Percentiles rank a stretch among this genome's conserved stretches.
Evolutionary conservation across 2,888 invertebrate genomes (phyloP).

Genomic region (Dyspetes luteomarginatus): DNA sequence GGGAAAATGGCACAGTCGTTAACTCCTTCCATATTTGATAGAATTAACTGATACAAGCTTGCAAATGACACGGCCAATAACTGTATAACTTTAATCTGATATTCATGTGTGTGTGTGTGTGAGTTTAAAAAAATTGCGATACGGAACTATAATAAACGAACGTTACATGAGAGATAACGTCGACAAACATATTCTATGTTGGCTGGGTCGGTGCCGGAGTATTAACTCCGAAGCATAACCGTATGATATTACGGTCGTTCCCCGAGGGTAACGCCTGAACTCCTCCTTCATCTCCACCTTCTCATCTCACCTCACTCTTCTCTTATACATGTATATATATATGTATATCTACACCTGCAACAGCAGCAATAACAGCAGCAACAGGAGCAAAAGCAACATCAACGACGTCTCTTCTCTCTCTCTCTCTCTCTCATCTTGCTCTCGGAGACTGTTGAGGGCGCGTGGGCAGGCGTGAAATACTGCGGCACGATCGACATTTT

Average conservation of each 20-base stretch:
- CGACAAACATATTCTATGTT: constrained; percentile 73
- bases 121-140: neutral
- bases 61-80: constrained; percentile 34
- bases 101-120: neutral
- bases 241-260: constrained; percentile 75
- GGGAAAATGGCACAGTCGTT: constrained; percentile 20
- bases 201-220: constrained; percentile 69
- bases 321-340: neutral
- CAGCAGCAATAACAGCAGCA: constrained; percentile 51
- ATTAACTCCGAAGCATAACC: constrained; percentile 75
- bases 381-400: constrained; percentile 56
- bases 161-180: constrained; percentile 71
- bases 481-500: constrained; percentile 73
- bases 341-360: constrained; percentile 70
- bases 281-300: constrained; percentile 55
- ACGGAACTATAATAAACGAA: constrained; percentile 51
- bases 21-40: neutral
- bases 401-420: constrained; percentile 51
- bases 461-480: constrained; percentile 79
- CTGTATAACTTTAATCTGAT: neutral
- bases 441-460: constrained; percentile 62
- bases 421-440: constrained; percentile 22
- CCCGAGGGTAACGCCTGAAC: constrained; percentile 63
- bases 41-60: neutral
- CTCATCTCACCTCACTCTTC: constrained; percentile 44